These are phyloP conservation scores for Anolis sagrei DNA, from an alignment of 2,113 vertebrate genomes.

Conservation along the genomic window DNA sequence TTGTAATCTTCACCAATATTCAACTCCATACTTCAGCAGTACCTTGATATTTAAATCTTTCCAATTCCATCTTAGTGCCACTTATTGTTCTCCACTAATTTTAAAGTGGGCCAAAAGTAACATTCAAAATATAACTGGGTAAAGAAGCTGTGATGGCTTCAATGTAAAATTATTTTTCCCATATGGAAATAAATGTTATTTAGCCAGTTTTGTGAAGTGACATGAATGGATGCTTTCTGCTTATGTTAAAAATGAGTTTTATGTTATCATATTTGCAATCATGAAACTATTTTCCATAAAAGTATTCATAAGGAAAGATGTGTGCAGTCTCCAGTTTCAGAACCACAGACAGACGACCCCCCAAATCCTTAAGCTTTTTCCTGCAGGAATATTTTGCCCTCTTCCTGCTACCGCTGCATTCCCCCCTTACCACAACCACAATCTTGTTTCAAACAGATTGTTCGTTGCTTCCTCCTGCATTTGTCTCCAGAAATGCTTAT, in stretches of 20 bases:
- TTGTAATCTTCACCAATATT: background rate
- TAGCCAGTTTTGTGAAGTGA: slow-evolving; percentile 39
- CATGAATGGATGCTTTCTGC: slow-evolving; percentile 41
- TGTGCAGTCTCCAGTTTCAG: too few relatives aligned
- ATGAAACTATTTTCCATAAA: too few relatives aligned
- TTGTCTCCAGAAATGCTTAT: background rate
- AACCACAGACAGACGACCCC: background rate
- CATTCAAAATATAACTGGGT: slow-evolving; percentile 49
- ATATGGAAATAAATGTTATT: slow-evolving; percentile 54
- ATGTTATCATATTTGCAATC: background rate
- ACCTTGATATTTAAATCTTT: background rate
- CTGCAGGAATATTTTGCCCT: background rate
- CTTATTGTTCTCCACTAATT: slow-evolving; percentile 28
- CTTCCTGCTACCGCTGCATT: background rate
- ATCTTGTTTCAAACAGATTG: background rate
- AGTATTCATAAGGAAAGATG: too few relatives aligned
- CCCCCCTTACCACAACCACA: background rate
- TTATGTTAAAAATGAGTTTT: slow-evolving; percentile 30
- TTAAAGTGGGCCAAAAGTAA: slow-evolving; percentile 47
- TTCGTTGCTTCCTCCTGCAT: background rate
- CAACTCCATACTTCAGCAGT: background rate
- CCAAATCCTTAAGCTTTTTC: too few relatives aligned
- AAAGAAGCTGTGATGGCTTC: slow-evolving; percentile 45
- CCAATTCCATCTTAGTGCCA: slow-evolving; percentile 57
- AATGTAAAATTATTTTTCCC: slow-evolving; percentile 44